These are phyloP conservation scores for Muscicapa comitata DNA, from an alignment of 2,797 vertebrate genomes.

Conservation along the genomic window DNA sequence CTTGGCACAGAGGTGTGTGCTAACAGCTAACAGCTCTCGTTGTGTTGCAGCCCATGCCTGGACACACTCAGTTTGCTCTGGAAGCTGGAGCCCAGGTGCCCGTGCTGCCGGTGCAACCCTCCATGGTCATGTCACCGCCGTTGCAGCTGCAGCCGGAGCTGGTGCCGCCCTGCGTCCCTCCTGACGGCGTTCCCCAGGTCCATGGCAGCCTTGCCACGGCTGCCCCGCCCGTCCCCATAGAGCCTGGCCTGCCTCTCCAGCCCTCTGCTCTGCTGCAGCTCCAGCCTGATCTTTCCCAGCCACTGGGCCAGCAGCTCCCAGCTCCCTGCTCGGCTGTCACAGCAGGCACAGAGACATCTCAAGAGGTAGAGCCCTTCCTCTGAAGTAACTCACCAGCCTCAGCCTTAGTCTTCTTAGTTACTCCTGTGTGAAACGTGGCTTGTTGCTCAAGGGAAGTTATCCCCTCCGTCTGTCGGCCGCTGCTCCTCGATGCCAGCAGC, in stretches of 20 bases:
- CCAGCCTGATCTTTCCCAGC: constrained; percentile 54
- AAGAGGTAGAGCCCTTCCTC: constrained; percentile 68
- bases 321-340: constrained; percentile 44
- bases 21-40: constrained; percentile 17
- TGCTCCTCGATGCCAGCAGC: background rate
- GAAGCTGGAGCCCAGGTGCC: constrained; percentile 69
- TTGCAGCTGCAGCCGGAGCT: constrained; percentile 67
- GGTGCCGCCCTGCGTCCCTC: constrained; percentile 30
- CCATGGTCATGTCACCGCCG: constrained; percentile 72
- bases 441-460: background rate
- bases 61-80: constrained; percentile 67
- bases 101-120: constrained; percentile 63
- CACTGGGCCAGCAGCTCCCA: constrained; percentile 40
- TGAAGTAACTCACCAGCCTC: background rate
- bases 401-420: background rate
- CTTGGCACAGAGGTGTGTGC: background rate
- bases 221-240: background rate
- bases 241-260: constrained; percentile 65
- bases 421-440: background rate
- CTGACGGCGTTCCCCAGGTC: constrained; percentile 61
- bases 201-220: constrained; percentile 47
- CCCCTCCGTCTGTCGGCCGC: rapidly evolving
- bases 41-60: constrained; percentile 70
- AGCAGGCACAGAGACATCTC: constrained; percentile 55
- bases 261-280: constrained; percentile 53